Evolutionary conservation across 2,797 vertebrate species (phyloP).

Genomic region (Erpetoichthys calabaricus): DNA sequence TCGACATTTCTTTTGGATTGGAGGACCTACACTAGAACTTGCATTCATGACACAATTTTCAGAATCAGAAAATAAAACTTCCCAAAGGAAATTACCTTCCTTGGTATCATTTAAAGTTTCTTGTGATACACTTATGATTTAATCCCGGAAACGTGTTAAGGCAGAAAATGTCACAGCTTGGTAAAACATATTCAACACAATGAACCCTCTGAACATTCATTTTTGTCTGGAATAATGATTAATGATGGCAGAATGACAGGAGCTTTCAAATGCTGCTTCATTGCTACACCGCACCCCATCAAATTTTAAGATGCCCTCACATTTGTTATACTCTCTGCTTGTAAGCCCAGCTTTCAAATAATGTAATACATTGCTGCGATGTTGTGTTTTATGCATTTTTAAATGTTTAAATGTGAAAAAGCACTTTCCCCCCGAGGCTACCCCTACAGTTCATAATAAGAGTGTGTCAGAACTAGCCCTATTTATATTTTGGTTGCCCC

Average conservation of each 20-base stretch:
- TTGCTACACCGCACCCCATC: background rate
- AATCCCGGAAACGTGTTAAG: background rate
- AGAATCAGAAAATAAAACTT: background rate
- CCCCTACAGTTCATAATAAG: background rate
- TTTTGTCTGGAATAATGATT: background rate
- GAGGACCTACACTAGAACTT: no score
- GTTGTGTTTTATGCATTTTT: background rate
- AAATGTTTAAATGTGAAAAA: background rate
- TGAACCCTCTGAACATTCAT: background rate
- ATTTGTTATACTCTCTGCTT: no score
- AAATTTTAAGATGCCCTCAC: no score
- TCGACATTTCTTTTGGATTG: no score
- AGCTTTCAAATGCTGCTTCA: background rate
- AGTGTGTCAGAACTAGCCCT: background rate
- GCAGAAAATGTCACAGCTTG: background rate
- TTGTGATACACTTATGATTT: background rate
- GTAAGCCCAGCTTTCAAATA: background rate
- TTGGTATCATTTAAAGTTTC: background rate
- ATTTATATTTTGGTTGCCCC: conserved; percentile 1
- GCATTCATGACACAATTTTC: background rate
- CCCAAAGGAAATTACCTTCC: background rate
- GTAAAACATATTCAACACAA: no score
- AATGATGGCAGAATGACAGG: background rate
- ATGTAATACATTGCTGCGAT: background rate
- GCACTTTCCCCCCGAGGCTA: background rate